These are phyloP conservation scores for Triplophysa tibetana DNA, from an alignment of 2,113 vertebrate species.

Conservation along the genomic window DNA sequence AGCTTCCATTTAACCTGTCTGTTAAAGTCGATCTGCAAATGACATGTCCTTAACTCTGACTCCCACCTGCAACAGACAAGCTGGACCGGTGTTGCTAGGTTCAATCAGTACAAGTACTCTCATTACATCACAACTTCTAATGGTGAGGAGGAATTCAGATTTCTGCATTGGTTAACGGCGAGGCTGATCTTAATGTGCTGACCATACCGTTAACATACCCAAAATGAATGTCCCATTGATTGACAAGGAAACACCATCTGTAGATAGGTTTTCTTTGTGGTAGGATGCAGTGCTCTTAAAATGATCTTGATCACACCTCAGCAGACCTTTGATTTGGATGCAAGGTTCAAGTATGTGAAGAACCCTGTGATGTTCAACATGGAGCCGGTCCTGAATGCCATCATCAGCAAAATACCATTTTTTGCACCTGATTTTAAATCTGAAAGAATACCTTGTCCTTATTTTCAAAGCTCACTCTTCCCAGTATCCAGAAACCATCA, in stretches of 20 bases:
- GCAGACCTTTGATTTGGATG: slow-evolving; percentile 80
- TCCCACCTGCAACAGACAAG: slow-evolving; percentile 74
- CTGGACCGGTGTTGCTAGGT: slow-evolving; percentile 74
- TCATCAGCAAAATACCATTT: slow-evolving; percentile 68
- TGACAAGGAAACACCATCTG: slow-evolving; percentile 70
- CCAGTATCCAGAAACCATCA: slow-evolving; percentile 66
- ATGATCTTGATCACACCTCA: slow-evolving; percentile 82
- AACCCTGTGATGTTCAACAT: slow-evolving; percentile 79
- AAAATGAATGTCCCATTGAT: slow-evolving; percentile 76
- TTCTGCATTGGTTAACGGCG: slow-evolving; percentile 75
- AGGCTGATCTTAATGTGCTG: slow-evolving; percentile 82
- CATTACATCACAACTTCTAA: slow-evolving; percentile 82
- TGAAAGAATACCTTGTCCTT: slow-evolving; percentile 70
- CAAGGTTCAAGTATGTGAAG: slow-evolving; percentile 84
- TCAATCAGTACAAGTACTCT: slow-evolving; percentile 84
- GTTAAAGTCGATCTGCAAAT: slow-evolving; percentile 86
- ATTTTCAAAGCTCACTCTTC: slow-evolving; percentile 75
- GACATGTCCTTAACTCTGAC: slow-evolving; percentile 79
- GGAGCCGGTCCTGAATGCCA: slow-evolving; percentile 67
- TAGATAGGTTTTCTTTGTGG: slow-evolving; percentile 81
- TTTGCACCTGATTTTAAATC: slow-evolving; percentile 69
- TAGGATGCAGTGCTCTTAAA: slow-evolving; percentile 79
- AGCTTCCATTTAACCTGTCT: slow-evolving; percentile 73
- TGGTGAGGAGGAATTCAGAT: slow-evolving; percentile 73
- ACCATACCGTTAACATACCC: slow-evolving; percentile 84